Evolutionary conservation across 2,888 invertebrate genomes (phyloP).

Genomic region (Lithosia quadra): DNA sequence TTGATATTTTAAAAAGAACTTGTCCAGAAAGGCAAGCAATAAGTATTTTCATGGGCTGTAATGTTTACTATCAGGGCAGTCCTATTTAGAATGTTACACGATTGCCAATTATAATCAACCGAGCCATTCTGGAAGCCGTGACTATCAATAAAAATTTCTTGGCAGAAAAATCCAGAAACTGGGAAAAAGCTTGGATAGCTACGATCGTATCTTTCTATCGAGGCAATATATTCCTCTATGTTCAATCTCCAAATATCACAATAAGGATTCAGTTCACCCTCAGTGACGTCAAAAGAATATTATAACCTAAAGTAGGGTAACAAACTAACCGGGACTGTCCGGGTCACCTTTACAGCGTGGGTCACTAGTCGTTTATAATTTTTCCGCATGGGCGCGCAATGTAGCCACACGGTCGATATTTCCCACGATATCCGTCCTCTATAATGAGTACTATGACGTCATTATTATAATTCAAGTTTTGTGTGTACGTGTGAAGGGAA

Average conservation of each 20-base stretch:
- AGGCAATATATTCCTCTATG: neutral
- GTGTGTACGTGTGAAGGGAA: conserved; percentile 14
- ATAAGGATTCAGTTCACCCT: conserved; percentile 3
- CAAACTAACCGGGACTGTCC: conserved; percentile 23
- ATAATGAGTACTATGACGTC: conserved; percentile 57
- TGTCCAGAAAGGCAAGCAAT: too few species aligned
- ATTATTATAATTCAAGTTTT: conserved; percentile 54
- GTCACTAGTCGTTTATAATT: conserved; percentile 51
- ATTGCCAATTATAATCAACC: too few species aligned
- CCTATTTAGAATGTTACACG: too few species aligned
- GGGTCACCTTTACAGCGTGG: conserved; percentile 25
- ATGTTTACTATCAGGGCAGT: too few species aligned
- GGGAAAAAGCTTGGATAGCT: too few species aligned
- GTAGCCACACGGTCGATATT: conserved; percentile 65
- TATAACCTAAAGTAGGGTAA: conserved; percentile 11
- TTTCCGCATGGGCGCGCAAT: conserved; percentile 63
- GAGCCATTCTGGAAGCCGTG: too few species aligned
- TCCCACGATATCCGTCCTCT: conserved; percentile 58
- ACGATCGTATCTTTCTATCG: too few species aligned
- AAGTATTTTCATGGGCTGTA: too few species aligned
- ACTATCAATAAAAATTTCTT: too few species aligned
- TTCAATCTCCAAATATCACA: neutral
- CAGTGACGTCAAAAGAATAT: conserved; percentile 6
- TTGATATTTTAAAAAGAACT: too few species aligned
- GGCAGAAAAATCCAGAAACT: too few species aligned